These are phyloP conservation scores for Pyralis farinalis DNA, from an alignment of 2,888 invertebrate species.

Conservation along the genomic window DNA sequence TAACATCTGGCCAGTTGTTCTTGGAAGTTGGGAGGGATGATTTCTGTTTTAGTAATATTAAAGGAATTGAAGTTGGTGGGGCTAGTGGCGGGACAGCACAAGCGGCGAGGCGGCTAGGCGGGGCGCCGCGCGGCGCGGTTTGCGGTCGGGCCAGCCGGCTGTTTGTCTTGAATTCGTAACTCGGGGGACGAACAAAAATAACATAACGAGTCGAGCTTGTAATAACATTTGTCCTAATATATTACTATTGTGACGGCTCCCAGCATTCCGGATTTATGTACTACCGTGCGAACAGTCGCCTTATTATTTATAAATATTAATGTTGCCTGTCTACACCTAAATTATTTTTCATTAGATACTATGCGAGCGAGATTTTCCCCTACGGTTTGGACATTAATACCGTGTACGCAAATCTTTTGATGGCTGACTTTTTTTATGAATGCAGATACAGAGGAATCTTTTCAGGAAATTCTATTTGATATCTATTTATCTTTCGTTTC, in stretches of 20 bases:
- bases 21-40: constrained; percentile 24
- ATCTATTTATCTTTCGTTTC: no score
- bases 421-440: constrained; percentile 32
- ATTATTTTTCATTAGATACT: constrained; percentile 63
- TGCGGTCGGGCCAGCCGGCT: constrained; percentile 27
- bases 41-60: constrained; percentile 7
- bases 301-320: constrained; percentile 74
- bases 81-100: neutral
- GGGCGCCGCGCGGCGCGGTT: constrained; percentile 16
- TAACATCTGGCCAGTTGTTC: constrained; percentile 36
- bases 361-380: constrained; percentile 38
- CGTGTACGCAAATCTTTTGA: constrained; percentile 53
- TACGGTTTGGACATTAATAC: constrained; percentile 46
- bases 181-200: constrained; percentile 68
- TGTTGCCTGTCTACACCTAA: constrained; percentile 58
- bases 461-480: neutral
- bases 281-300: constrained; percentile 66
- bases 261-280: constrained; percentile 67
- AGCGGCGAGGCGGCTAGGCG: neutral
- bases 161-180: constrained; percentile 47
- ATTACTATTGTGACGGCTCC: constrained; percentile 73
- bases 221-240: constrained; percentile 79
- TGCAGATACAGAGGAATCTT: neutral
- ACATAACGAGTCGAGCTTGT: constrained; percentile 72
- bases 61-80: constrained; percentile 13